Base-by-base conservation (phyloP, 2,797 vertebrate genomes). In the Paguma larvata region DNA sequence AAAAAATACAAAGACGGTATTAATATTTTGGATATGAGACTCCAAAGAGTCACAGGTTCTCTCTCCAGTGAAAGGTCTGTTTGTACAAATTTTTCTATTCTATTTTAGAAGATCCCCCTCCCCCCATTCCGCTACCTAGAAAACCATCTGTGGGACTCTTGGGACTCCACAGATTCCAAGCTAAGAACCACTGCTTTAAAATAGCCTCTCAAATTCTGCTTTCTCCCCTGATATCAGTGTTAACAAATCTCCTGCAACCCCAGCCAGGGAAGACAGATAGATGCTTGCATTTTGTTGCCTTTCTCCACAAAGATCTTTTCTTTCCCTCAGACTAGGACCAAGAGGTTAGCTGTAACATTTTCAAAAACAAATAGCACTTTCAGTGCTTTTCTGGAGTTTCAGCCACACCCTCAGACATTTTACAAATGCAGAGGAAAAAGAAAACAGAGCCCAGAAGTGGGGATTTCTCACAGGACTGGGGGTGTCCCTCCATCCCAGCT, bases 291-390 rank as follows among this genome's bases (percentile, higher is more conserved):
- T 91, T 78, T 21, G 19, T 91, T 96, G 75, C 77, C 68, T 86
- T 91, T 93, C 86, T 96, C 95, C 94, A 97, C 91, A 97, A 97
- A 97, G 95, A 78, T 94, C 89, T 97, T 91, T 97, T 94, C 86
- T 94, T 94, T 48, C 80, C 46, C 63, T 41, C 18, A 86, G 87
- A 44, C 19, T 27, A 9, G 9, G 65, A 91, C 84, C 21, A 38
- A 94, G 86, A 96, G 95, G 93, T 82, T 63, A 86, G 95, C 70
- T 93, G 85, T 83, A 95, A 93, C 68, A 85, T 95, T 97, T 96
- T 83, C 46, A 56, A 97, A 91, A 96, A 97, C 97, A 96, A 96
- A 91, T n/a, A 84, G 93, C 68, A 92, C 94, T 97, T 94, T 93
- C 77, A 94, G n/a, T 44, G 89, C 84, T 89, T 94, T 89, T 91